Evolutionary conservation across 2,797 vertebrate species (phyloP).

Genomic region (Sphenopsis melanotis): DNA sequence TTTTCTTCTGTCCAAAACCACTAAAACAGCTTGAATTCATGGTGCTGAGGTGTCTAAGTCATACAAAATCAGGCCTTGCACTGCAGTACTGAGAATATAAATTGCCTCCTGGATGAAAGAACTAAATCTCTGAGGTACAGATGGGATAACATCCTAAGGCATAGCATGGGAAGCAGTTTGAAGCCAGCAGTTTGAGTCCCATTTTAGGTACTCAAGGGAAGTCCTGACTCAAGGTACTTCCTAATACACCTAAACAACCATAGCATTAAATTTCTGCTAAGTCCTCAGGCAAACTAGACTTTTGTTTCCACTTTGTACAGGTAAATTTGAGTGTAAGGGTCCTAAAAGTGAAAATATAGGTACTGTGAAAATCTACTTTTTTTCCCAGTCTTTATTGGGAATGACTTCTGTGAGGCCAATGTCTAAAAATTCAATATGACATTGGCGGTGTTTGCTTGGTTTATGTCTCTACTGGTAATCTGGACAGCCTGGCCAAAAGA

Average conservation of each 20-base stretch:
- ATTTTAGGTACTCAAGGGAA: not conserved
- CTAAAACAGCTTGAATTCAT: not conserved
- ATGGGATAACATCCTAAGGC: not conserved
- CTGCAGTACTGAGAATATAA: not conserved
- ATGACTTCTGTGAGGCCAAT: not conserved
- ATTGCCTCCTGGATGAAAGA: not conserved
- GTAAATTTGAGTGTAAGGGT: not conserved
- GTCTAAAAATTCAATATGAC: not conserved
- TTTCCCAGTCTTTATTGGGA: not conserved
- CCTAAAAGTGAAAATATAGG: not conserved
- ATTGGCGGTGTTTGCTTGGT: rapidly evolving
- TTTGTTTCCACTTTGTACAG: not conserved
- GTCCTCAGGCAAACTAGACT: not conserved
- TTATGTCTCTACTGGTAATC: not conserved
- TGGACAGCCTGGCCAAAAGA: not conserved
- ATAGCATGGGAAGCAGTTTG: not conserved
- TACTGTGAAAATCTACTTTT: not conserved
- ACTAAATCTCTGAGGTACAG: not conserved
- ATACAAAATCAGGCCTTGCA: not conserved
- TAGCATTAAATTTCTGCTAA: not conserved
- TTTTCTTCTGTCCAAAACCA: not conserved
- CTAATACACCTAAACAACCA: not conserved
- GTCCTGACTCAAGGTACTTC: not conserved
- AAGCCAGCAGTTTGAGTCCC: not conserved
- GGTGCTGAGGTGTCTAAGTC: not conserved